Evolutionary conservation across 2,797 vertebrate genomes (phyloP).

Genomic region (Threskiornis aethiopicus): DNA sequence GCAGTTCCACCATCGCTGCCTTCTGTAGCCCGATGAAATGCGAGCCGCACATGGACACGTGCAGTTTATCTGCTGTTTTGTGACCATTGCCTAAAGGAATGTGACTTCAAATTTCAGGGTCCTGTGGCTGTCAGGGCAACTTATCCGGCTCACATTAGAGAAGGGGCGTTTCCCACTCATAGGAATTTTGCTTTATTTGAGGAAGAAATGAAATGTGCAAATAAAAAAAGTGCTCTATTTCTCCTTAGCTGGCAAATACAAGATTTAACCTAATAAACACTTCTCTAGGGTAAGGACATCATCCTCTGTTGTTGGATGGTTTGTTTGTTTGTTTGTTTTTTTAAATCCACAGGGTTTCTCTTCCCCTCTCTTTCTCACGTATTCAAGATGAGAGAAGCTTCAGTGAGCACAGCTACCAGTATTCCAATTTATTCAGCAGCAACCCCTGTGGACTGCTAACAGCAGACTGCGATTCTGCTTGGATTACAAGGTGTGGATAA

Average conservation of each 20-base stretch:
- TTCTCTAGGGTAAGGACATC: background rate
- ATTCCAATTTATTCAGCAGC: constrained; percentile 53
- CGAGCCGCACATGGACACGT: accelerated
- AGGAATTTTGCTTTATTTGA: background rate
- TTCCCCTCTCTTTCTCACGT: background rate
- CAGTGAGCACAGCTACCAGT: constrained; percentile 29
- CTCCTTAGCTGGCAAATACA: background rate
- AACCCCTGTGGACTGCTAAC: constrained; percentile 33
- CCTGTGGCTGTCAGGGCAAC: background rate
- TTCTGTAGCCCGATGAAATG: background rate
- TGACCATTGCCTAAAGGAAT: background rate
- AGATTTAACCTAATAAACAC: background rate
- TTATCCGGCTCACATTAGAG: background rate
- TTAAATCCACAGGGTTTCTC: background rate
- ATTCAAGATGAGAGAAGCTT: constrained; percentile 11
- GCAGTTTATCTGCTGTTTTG: background rate
- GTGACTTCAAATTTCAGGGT: background rate
- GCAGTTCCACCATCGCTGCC: background rate
- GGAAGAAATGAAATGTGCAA: background rate
- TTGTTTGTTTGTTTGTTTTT: background rate
- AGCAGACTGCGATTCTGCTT: background rate
- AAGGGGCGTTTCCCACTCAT: background rate
- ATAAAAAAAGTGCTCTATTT: background rate
- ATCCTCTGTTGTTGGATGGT: background rate
- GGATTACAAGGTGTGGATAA: constrained; percentile 34